These are phyloP conservation scores for Hippocampus zosterae DNA, from an alignment of 2,113 vertebrate genomes.

Conservation along the genomic window DNA sequence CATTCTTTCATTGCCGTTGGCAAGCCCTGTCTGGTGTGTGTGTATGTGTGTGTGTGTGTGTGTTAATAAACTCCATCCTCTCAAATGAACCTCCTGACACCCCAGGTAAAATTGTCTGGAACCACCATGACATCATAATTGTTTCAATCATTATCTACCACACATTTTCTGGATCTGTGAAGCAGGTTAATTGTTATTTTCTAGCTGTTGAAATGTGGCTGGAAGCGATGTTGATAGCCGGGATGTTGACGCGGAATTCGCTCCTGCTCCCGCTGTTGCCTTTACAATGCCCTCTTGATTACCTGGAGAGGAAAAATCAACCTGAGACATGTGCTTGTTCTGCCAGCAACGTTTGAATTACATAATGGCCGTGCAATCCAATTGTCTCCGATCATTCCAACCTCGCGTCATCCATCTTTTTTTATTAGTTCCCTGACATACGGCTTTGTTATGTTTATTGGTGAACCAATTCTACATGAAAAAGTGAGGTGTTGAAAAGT, in stretches of 20 bases:
- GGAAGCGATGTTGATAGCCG: not conserved
- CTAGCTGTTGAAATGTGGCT: not conserved
- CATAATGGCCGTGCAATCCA: slow-evolving; percentile 73
- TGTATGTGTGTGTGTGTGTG: too few relatives aligned
- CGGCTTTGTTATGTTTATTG: slow-evolving; percentile 71
- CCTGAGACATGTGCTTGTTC: slow-evolving; percentile 57
- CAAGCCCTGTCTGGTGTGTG: too few relatives aligned
- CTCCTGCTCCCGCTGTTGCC: slow-evolving; percentile 22
- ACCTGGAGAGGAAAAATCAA: slow-evolving; percentile 47
- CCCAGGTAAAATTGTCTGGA: too few relatives aligned
- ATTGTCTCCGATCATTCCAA: slow-evolving; percentile 72
- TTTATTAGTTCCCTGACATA: slow-evolving; percentile 75
- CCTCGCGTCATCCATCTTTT: slow-evolving; percentile 73
- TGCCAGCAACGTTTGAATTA: slow-evolving; percentile 68
- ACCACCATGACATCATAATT: too few relatives aligned
- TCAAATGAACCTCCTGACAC: too few relatives aligned
- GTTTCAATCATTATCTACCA: too few relatives aligned
- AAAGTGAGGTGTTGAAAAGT: slow-evolving; percentile 37
- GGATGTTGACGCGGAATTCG: slow-evolving; percentile 13
- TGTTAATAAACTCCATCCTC: too few relatives aligned
- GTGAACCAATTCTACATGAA: slow-evolving; percentile 68
- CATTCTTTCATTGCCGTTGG: too few relatives aligned
- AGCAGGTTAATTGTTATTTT: slow-evolving; percentile 12
- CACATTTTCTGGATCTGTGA: not conserved
- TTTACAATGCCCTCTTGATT: slow-evolving; percentile 46